These are phyloP conservation scores for Neotoxoptera formosana DNA, from an alignment of 1,140 invertebrate genomes.

Conservation along the genomic window DNA sequence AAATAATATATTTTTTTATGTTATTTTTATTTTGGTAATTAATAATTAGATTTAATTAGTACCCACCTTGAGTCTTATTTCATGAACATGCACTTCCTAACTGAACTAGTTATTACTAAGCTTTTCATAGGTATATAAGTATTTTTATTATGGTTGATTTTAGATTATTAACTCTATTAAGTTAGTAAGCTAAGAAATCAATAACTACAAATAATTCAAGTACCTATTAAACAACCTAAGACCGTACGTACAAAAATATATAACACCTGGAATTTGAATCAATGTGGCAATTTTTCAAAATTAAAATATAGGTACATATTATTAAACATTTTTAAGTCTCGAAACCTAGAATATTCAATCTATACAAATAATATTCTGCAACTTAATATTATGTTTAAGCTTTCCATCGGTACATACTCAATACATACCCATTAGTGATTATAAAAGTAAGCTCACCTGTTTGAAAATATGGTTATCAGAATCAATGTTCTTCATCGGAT, in stretches of 20 bases:
- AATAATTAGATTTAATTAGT: background rate
- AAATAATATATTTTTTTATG: background rate
- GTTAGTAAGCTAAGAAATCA: too few species aligned
- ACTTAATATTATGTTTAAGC: background rate
- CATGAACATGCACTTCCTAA: background rate
- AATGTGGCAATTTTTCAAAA: background rate
- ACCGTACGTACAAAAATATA: background rate
- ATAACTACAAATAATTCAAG: too few species aligned
- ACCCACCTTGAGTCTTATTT: background rate
- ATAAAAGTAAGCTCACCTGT: background rate
- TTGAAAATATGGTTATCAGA: slow-evolving; percentile 17
- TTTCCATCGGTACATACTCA: background rate
- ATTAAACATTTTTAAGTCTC: background rate
- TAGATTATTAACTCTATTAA: too few species aligned
- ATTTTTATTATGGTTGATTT: too few species aligned
- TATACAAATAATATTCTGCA: background rate
- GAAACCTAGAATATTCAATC: background rate
- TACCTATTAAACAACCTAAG: background rate
- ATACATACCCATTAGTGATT: background rate
- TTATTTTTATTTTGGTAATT: background rate
- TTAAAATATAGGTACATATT: background rate
- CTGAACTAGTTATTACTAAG: background rate
- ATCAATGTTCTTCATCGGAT: slow-evolving; percentile 40
- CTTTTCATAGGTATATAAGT: too few species aligned
- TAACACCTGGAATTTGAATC: too few species aligned